These are phyloP conservation scores for Xenopus petersii DNA, from an alignment of 2,797 vertebrate species.

Conservation along the genomic window DNA sequence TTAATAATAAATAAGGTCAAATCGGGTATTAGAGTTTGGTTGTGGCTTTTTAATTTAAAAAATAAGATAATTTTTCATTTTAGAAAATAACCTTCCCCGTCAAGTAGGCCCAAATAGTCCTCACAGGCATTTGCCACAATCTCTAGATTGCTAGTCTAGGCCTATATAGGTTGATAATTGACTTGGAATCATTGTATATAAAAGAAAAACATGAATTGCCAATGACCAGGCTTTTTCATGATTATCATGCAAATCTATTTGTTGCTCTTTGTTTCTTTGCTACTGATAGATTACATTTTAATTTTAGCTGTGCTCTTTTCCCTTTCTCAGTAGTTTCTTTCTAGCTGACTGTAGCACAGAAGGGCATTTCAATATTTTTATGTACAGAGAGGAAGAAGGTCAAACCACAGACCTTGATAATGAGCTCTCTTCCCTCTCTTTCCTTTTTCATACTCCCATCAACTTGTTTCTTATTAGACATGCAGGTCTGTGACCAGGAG, in stretches of 20 bases:
- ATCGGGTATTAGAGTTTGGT: too few relatives aligned
- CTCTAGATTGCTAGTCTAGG: too few relatives aligned
- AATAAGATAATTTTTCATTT: too few relatives aligned
- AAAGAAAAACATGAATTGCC: too few relatives aligned
- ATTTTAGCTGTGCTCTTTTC: constrained; percentile 20
- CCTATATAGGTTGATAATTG: too few relatives aligned
- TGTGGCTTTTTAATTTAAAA: too few relatives aligned
- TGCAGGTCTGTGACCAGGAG: constrained; percentile 48
- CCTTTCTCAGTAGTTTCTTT: constrained; percentile 32
- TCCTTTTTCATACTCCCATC: constrained; percentile 49
- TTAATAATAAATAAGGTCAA: too few relatives aligned
- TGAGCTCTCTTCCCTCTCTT: constrained; percentile 46
- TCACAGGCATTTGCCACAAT: too few relatives aligned
- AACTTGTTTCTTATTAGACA: constrained; percentile 49
- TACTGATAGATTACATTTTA: constrained; percentile 34
- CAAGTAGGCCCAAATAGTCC: too few relatives aligned
- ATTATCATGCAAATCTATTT: not conserved
- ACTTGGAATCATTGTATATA: too few relatives aligned
- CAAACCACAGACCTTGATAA: constrained; percentile 49
- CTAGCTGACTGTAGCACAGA: constrained; percentile 45
- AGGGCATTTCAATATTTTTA: constrained; percentile 48
- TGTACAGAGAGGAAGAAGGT: constrained; percentile 47
- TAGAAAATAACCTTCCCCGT: too few relatives aligned
- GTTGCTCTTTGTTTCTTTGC: constrained; percentile 14
- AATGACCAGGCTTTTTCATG: too few relatives aligned